Evolutionary conservation across 2,113 vertebrate genomes (phyloP), one percentile per base, ranked within the genome.

Genomic region (Ptychochromis oligacanthus): DNA sequence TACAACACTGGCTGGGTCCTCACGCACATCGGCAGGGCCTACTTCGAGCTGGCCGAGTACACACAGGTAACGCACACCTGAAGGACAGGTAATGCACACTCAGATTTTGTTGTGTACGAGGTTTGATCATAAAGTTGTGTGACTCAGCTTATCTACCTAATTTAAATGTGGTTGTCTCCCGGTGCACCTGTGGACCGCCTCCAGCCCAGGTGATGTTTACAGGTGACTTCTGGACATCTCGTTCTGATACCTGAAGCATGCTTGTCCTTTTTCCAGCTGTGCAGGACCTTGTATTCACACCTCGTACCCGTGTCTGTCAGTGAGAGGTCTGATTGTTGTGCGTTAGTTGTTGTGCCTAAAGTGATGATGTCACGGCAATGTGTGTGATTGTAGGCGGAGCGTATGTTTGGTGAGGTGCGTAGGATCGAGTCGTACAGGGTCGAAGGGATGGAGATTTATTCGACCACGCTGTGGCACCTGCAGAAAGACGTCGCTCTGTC

Each of bases 1-100:
- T 99, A 99, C 94, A 98, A 97, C 94, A 99, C 98, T 0, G 98
- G 98, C 87, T 99, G 98, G 98, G 98, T 99, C 56, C 94, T 99
- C 86, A 97, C 97, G 56, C 98, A 98, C 82, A 97, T 99, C 49
- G 98, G 98, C 87, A 96, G 97, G 88, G 98, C 98, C 14, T 98
- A 99, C 94, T 99, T 99, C 11, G 98, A 99, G 58, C 96, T 99
- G 83, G 98, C 98, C 2, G 98, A 99, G 58, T 99, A 99, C 83
- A 97, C 97, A 92, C 98, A 99, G 97, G 98, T 99, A 95, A 92
- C 94, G n/a, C 95, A 28, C 11, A n/a, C 61, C 9, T 28, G 7
- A 4, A 34, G 34, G 22, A 17, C 55, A 12, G 13, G 31, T 7
- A 26, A 8, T 34, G 5, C 65, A 14, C 46, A 2, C 14, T 62